These are phyloP conservation scores for Danaus chrysippus DNA, from an alignment of 2,888 invertebrate species.

Conservation along the genomic window DNA sequence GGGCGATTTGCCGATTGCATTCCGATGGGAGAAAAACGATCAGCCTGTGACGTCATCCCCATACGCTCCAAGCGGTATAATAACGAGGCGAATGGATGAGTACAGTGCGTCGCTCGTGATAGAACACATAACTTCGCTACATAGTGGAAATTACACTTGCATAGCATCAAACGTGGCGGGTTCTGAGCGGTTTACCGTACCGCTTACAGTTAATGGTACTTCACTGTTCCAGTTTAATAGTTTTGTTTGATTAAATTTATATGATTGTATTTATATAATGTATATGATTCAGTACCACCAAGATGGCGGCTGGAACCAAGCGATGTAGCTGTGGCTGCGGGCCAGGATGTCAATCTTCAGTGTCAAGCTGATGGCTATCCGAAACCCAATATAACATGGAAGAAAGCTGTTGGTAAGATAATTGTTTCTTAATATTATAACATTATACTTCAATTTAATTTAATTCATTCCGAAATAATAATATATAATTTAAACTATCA, in stretches of 20 bases:
- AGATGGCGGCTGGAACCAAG: constrained; percentile 92
- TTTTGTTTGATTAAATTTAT: not conserved
- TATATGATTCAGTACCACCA: constrained; percentile 85
- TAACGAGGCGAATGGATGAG: constrained; percentile 84
- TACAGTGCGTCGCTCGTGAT: constrained; percentile 92
- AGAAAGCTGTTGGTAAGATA: constrained; percentile 88
- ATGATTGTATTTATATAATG: not conserved
- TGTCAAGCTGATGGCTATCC: constrained; percentile 97
- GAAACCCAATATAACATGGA: constrained; percentile 92
- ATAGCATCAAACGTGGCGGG: constrained; percentile 93
- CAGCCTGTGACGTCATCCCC: constrained; percentile 84
- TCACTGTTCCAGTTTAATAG: not conserved
- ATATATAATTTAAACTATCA: not conserved
- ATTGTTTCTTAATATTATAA: constrained; percentile 3
- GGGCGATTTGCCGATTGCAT: constrained; percentile 94
- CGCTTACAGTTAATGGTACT: constrained; percentile 89
- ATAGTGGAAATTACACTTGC: constrained; percentile 95
- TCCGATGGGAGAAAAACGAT: constrained; percentile 94
- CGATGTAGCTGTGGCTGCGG: constrained; percentile 89
- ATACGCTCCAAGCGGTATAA: constrained; percentile 70
- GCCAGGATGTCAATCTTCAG: constrained; percentile 90
- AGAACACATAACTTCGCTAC: constrained; percentile 90
- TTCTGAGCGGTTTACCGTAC: constrained; percentile 86
- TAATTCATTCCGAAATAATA: not conserved
- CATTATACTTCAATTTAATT: no score